Conservation (phyloP, 2,113 vertebrate genomes). For the Ophthalmolycus amberensis region DNA sequence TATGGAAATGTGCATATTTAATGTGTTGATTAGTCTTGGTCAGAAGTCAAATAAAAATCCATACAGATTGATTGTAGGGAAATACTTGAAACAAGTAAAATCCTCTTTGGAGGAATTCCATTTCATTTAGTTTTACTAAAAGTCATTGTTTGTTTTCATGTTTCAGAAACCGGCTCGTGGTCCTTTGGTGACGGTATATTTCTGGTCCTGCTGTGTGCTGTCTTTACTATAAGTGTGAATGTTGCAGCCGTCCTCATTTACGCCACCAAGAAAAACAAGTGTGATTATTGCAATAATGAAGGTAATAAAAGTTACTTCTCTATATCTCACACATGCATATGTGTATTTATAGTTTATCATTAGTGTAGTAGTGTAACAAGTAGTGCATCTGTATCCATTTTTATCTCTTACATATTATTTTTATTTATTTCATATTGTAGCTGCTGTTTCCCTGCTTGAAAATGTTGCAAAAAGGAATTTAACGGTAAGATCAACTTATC, state of each 20-base stretch:
- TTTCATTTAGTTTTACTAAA: neutral
- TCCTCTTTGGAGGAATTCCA: neutral
- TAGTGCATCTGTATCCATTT: neutral
- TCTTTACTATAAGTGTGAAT: conserved; percentile 23
- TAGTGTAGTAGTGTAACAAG: neutral
- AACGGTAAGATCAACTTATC: conserved; percentile 3
- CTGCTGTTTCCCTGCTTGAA: neutral
- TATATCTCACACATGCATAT: neutral
- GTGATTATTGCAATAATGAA: neutral
- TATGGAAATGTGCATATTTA: neutral
- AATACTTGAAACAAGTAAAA: neutral
- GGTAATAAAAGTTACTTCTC: conserved; percentile 13
- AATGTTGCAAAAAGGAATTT: conserved; percentile 5
- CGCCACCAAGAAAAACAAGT: neutral
- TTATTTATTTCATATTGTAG: neutral
- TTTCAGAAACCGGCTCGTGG: neutral
- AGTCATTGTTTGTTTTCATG: neutral
- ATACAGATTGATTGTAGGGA: neutral
- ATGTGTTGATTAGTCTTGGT: neutral
- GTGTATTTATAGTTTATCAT: neutral
- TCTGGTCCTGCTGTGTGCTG: neutral
- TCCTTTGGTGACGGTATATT: neutral
- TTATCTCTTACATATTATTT: no score
- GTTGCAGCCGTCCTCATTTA: conserved; percentile 12
- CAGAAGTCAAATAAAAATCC: neutral